These are phyloP conservation scores for Myiopsitta monachus DNA, from an alignment of 2,113 vertebrate genomes.

Conservation along the genomic window DNA sequence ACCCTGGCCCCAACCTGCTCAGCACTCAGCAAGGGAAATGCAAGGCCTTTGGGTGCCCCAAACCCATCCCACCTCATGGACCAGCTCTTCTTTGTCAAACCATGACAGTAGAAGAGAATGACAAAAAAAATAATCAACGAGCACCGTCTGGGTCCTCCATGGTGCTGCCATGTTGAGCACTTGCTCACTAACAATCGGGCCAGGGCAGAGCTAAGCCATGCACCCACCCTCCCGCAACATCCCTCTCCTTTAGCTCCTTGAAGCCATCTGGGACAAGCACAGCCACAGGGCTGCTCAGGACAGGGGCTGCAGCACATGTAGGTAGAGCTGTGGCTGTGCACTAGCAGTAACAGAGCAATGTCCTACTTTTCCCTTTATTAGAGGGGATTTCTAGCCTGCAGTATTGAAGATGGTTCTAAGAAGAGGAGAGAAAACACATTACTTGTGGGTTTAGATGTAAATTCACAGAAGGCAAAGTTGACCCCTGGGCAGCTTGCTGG, in stretches of 20 bases:
- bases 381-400: not conserved
- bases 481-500: not conserved
- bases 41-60: not conserved
- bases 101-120: not conserved
- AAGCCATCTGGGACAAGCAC: rapidly evolving
- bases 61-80: not conserved
- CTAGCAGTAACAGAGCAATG: not conserved
- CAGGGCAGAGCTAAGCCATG: not conserved
- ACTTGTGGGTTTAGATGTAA: not conserved
- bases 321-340: not conserved
- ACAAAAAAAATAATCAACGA: not conserved
- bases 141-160: rapidly evolving
- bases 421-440: not conserved
- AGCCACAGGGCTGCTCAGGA: not conserved
- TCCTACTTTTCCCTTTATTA: not conserved
- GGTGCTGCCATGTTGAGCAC: too few relatives aligned
- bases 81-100: not conserved
- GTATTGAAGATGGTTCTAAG: not conserved
- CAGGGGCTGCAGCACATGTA: rapidly evolving
- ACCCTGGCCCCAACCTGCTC: not conserved
- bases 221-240: not conserved
- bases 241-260: not conserved
- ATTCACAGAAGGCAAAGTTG: not conserved
- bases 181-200: not conserved
- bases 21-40: not conserved